Base-by-base conservation (phyloP, 2,797 vertebrate species). In the Sparidentex hasta region DNA sequence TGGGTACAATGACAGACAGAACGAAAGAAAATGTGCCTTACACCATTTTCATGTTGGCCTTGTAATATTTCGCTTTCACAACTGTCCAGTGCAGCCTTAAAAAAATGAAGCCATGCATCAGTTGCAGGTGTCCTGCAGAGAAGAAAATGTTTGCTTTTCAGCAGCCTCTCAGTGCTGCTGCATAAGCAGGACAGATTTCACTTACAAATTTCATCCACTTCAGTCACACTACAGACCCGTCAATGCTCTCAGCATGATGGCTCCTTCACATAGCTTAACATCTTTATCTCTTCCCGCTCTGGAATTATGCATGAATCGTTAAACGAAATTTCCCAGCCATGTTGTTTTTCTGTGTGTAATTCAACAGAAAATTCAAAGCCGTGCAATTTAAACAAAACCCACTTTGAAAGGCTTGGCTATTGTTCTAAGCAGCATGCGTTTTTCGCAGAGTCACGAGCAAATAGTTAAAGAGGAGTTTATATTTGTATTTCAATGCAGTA, bases 101-200 rank as follows among this genome's bases (percentile, higher is more conserved):
- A 77, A 78, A 58, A 77, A 63, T 62, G 13, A 58, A 57, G 47
- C 50, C 38, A 33, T 47, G 25, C 29, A 70, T 79, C 55, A 71
- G 29, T 71, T 41, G n/a, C 18, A 12, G 54, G 21, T 54, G 51
- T 64, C 65, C 79, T 47, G 43, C 1, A 56, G 74, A 67, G 57
- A 63, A 44, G 12, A 54, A 1, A 74, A 57, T 38, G 58, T 72
- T 71, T 23, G n/a, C 52, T 51, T 74, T 55, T 38, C 72, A 65
- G 14, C 55, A 51, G 57, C 21, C 11, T 84, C 25, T 69, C 46
- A 13, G 16, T 57, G 58, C 14, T 5, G 27, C 69, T 50, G 66
- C 52, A 79, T 29, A 44, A 76, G n/a, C 70, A 78, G 59, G 56
- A 52, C 29, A 61, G 11, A 83, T 69, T 80, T 65, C 13, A 74